Evolutionary conservation across 2,797 vertebrate species (phyloP).

Genomic region (Leucoraja ocellata): DNA sequence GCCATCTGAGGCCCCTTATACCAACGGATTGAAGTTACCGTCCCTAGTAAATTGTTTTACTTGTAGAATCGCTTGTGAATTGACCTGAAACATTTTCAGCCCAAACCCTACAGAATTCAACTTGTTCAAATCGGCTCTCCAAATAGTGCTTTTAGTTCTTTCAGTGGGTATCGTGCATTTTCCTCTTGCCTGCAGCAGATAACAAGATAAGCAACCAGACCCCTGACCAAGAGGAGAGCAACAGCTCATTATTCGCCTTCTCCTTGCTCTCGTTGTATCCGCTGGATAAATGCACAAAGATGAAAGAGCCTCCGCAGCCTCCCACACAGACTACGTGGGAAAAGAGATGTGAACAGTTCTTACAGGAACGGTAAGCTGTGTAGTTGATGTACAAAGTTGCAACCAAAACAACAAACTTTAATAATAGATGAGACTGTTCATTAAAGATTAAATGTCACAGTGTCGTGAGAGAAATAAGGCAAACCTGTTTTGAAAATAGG

Average conservation of each 20-base stretch:
- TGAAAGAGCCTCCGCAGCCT: slow-evolving; percentile 22
- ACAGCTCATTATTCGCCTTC: slow-evolving; percentile 53
- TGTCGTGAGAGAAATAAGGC: not conserved
- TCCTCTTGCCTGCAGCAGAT: slow-evolving; percentile 42
- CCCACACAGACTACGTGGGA: slow-evolving; percentile 44
- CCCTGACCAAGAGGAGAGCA: not conserved
- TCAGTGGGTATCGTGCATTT: not conserved
- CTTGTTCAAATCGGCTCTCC: not conserved
- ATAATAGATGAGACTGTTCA: not conserved
- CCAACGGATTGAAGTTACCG: not conserved
- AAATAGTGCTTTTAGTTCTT: not conserved
- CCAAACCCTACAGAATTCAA: not conserved
- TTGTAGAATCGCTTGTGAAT: not conserved
- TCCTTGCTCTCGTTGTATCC: slow-evolving; percentile 49
- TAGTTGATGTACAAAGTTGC: not conserved
- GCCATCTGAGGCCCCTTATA: too few species aligned
- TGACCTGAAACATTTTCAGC: not conserved
- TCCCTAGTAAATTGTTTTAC: not conserved
- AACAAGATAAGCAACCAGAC: not conserved
- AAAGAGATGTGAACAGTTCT: slow-evolving; percentile 50
- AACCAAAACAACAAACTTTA: not conserved
- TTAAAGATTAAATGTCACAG: not conserved
- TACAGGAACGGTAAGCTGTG: slow-evolving; percentile 50
- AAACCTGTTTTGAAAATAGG: not conserved
- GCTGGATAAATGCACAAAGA: slow-evolving; percentile 44